Evolutionary conservation across 2,797 vertebrate genomes (phyloP).

Genomic region (Liasis olivaceus): DNA sequence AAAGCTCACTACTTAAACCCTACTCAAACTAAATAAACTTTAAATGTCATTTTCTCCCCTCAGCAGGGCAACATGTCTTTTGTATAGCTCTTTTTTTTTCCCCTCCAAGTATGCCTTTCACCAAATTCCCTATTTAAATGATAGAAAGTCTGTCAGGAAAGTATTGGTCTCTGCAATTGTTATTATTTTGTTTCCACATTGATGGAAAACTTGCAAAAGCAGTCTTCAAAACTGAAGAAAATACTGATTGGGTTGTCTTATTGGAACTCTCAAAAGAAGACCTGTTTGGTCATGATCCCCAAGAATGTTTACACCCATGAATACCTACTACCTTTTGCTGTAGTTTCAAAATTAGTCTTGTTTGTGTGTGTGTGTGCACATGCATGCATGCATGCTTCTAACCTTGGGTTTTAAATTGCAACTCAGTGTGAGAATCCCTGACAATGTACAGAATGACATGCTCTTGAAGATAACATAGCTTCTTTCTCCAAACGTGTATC

Average conservation of each 20-base stretch:
- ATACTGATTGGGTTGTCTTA: neutral
- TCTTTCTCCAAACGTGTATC: neutral
- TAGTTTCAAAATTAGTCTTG: neutral
- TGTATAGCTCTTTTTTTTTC: constrained; percentile 28
- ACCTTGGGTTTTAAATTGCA: neutral
- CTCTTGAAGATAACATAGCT: neutral
- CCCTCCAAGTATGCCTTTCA: neutral
- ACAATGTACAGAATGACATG: neutral
- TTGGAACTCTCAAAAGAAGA: neutral
- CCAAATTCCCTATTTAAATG: constrained; percentile 25
- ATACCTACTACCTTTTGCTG: neutral
- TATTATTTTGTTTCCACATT: constrained; percentile 3
- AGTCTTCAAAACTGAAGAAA: neutral
- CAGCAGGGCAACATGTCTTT: constrained; percentile 23
- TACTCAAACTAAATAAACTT: constrained; percentile 31
- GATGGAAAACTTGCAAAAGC: constrained; percentile 5
- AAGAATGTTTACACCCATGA: neutral
- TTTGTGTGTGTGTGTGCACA: neutral
- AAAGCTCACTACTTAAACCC: constrained; percentile 33
- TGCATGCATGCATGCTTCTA: neutral
- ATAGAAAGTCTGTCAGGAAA: neutral
- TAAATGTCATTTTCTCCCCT: constrained; percentile 28
- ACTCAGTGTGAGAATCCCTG: neutral
- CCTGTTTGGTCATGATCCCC: neutral
- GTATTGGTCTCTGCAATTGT: constrained; percentile 26